Base-by-base conservation (phyloP, 2,888 invertebrate species). In the Terebella lapidaria region DNA sequence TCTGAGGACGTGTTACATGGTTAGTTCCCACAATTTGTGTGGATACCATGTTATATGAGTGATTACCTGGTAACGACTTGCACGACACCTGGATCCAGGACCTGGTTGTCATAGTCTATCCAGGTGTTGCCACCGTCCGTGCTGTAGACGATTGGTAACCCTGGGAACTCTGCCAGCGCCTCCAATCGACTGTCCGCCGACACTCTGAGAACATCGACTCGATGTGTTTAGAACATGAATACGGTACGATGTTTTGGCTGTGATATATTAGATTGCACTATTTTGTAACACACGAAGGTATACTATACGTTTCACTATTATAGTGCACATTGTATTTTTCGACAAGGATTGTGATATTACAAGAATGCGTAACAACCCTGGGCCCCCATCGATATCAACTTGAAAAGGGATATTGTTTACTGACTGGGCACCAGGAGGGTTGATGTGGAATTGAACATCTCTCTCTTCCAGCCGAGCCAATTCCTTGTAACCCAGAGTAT, bases 131-230 rank as follows among this genome's bases (percentile, higher is more conserved):
- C 72, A 15, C 52, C 56, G 60, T 75, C 72, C 30, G 61, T 55
- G 56, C 72, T 72, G 64, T 70, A 73, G 54, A 63, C 67, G 10
- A 74, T 49, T 1, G 71, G 69, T 20, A 72, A 64, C 2, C 75
- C 74, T 3, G 74, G 73, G 59, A 71, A 73, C 15, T 69, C 68
- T 58, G 68, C 63, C 63, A 70, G 70, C 51, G 71, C 56, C 45
- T 70, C 68, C 45, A 75, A 22, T 5, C 5, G 5, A 22, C 24
- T 22, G 10, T 49, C 24, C 18, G 49, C 49, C 22, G 18, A 5
- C 5, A 49, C 22, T 24, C 49, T 49, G 24, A 35, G n/a, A 74
- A 73, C 54, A 35, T 35, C 10, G 10, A 35, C n/a, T 15, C 42
- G 10, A 35, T n/a, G n/a, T 15, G n/a, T n/a, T 15, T 15, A 35